phyloP scores from a whole-genome alignment of 2,888 invertebrate genomes.

The Oxyteleia sp. region DNA sequence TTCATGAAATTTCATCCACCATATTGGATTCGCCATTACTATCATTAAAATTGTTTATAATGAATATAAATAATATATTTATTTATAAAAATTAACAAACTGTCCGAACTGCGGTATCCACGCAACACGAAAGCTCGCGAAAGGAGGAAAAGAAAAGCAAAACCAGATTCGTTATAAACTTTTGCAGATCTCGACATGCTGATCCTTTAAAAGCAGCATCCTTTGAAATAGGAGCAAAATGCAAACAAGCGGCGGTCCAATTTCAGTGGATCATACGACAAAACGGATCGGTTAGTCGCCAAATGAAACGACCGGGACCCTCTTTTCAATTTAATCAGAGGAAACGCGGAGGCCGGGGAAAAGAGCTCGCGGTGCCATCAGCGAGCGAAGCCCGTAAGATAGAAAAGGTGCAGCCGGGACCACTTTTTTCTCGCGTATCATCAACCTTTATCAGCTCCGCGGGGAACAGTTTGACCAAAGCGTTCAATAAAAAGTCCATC shows the following conservation, averaged over 20 bases:
- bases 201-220: background rate
- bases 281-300: slow-evolving; percentile 64
- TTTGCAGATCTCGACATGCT: background rate
- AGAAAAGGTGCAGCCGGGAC: slow-evolving; percentile 57
- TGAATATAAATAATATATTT: no score
- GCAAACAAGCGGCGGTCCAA: slow-evolving; percentile 2
- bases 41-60: no score
- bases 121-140: no score
- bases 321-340: slow-evolving; percentile 83
- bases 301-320: slow-evolving; percentile 72
- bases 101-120: no score
- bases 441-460: slow-evolving; percentile 83
- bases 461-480: slow-evolving; percentile 85
- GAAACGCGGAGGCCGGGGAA: slow-evolving; percentile 65
- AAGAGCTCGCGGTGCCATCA: slow-evolving; percentile 39
- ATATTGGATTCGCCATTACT: no score
- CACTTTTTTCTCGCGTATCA: slow-evolving; percentile 76
- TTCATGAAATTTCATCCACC: no score
- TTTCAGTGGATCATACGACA: slow-evolving; percentile 31
- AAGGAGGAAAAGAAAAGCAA: background rate
- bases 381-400: slow-evolving; percentile 46
- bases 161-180: slow-evolving; percentile 5
- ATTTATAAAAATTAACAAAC: no score
- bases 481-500: slow-evolving; percentile 84
- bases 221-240: background rate